phyloP scores from a whole-genome alignment of 1,140 invertebrate genomes.

The Bombyx mandarina region DNA sequence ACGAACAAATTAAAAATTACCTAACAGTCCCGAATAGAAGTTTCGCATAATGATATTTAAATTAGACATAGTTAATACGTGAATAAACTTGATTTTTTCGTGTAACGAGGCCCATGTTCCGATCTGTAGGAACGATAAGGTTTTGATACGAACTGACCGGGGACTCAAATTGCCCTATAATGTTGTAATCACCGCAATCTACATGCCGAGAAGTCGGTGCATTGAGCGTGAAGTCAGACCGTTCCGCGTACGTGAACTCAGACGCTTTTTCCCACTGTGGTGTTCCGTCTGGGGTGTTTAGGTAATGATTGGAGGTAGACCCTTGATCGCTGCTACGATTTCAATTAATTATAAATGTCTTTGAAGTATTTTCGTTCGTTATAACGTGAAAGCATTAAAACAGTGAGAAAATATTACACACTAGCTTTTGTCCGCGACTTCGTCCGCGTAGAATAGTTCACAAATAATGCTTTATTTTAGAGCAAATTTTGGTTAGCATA shows the following conservation, averaged over 20 bases:
- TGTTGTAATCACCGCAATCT: conserved; percentile 44
- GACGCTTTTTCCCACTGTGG: conserved; percentile 49
- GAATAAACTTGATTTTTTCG: conserved; percentile 6
- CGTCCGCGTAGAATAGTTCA: too few relatives aligned
- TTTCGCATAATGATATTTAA: conserved; percentile 14
- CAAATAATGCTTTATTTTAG: too few relatives aligned
- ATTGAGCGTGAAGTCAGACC: conserved; percentile 43
- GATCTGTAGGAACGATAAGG: conserved; percentile 30
- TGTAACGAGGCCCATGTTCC: background rate
- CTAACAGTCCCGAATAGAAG: too few relatives aligned
- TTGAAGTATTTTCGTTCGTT: background rate
- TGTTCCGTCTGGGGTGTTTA: conserved; percentile 24
- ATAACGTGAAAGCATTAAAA: too few relatives aligned
- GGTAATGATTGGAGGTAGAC: conserved; percentile 30
- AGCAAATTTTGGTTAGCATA: too few relatives aligned
- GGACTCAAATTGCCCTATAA: conserved; percentile 37
- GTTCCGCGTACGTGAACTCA: conserved; percentile 43
- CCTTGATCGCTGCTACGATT: conserved; percentile 25
- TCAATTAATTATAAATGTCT: background rate
- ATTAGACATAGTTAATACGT: conserved; percentile 12
- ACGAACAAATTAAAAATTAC: too few relatives aligned
- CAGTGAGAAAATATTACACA: too few relatives aligned
- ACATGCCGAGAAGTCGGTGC: conserved; percentile 32
- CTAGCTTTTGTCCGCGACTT: too few relatives aligned
- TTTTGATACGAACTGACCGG: conserved; percentile 10